A percentile compares a stretch with the other conserved stretches of the same genome.
These are phyloP conservation scores for Tyto alba DNA, from an alignment of 2,113 vertebrate genomes.

Conservation along the genomic window DNA sequence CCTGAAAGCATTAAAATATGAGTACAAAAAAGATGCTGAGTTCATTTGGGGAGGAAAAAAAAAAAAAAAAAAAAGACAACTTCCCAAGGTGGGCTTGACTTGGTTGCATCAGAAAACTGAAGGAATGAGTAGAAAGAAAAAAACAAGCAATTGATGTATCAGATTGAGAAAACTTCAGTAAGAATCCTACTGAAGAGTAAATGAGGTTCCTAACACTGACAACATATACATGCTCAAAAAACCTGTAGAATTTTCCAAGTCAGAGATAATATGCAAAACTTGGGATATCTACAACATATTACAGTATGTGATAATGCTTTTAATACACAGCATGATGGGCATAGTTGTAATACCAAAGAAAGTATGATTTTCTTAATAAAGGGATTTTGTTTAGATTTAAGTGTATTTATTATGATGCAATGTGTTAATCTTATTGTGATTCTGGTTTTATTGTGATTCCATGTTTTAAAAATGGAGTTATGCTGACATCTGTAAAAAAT, in stretches of 20 bases:
- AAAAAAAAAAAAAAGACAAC: not conserved
- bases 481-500: not conserved
- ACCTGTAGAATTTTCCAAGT: not conserved
- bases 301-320: not conserved
- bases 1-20: slow-evolving; percentile 2
- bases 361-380: not conserved
- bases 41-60: not conserved
- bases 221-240: not conserved
- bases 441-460: not conserved
- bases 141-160: not conserved
- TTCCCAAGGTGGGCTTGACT: not conserved
- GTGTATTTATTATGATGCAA: not conserved
- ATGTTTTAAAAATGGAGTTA: not conserved
- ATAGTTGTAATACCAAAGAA: not conserved
- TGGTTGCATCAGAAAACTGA: not conserved
- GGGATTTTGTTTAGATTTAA: not conserved
- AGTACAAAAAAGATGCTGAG: slow-evolving; percentile 32
- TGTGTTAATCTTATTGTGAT: not conserved
- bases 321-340: not conserved
- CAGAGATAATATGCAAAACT: not conserved
- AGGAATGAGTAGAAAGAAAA: not conserved
- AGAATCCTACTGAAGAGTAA: not conserved
- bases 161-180: not conserved
- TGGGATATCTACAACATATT: not conserved
- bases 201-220: not conserved